phyloP scores from a whole-genome alignment of 2,797 vertebrate genomes.

The Peromyscus attwateri region DNA sequence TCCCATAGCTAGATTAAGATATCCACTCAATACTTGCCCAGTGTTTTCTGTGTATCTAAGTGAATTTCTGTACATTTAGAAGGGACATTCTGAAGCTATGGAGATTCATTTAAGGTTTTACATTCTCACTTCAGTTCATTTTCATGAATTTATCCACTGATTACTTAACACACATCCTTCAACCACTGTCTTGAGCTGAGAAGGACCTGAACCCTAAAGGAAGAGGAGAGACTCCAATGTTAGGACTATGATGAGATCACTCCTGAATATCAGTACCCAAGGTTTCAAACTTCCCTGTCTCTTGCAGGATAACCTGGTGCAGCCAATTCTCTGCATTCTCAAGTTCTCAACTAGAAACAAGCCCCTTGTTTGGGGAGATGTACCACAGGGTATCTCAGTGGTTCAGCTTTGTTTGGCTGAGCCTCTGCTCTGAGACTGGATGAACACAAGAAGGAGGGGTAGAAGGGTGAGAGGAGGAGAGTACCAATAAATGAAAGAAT shows the following conservation, averaged over 20 bases:
- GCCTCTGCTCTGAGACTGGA: constrained; percentile 63
- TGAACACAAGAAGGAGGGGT: constrained; percentile 44
- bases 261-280: background rate
- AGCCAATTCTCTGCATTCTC: background rate
- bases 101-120: background rate
- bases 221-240: background rate
- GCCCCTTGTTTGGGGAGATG: background rate
- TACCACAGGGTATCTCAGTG: rapidly evolving
- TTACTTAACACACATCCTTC: background rate
- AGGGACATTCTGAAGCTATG: background rate
- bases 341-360: background rate
- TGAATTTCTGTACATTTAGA: background rate
- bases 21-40: background rate
- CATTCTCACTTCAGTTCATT: too few relatives aligned
- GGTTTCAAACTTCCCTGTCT: background rate
- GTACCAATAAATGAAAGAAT: constrained; percentile 87
- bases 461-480: constrained; percentile 57
- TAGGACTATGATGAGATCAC: background rate
- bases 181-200: background rate
- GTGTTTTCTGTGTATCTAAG: background rate
- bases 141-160: background rate
- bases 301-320: background rate
- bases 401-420: background rate
- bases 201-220: background rate
- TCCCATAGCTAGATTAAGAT: background rate